Evolutionary conservation across 1,140 invertebrate species (phyloP).

Genomic region (Habropoda laboriosa): DNA sequence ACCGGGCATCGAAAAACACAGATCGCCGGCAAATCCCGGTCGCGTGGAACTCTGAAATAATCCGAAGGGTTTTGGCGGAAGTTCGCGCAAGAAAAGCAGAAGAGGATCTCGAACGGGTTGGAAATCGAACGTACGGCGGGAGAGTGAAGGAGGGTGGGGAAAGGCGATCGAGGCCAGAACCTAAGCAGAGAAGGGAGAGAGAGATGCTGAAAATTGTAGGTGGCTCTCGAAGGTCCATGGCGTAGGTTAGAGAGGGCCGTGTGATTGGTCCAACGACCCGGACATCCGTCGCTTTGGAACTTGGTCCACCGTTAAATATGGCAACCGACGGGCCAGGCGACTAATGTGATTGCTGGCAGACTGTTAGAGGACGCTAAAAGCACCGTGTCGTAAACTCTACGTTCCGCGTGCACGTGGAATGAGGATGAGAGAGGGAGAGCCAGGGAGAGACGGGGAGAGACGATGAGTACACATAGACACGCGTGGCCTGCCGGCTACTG

Average conservation of each 20-base stretch:
- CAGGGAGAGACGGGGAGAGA: background rate
- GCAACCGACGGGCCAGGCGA: slow-evolving; percentile 58
- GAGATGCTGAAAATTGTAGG: slow-evolving; percentile 26
- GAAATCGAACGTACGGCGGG: background rate
- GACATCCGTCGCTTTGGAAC: slow-evolving; percentile 66
- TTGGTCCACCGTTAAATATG: slow-evolving; percentile 69
- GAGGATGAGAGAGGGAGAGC: background rate
- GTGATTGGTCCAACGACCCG: slow-evolving; percentile 58
- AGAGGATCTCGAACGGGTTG: background rate
- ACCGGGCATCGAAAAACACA: background rate
- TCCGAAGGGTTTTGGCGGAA: background rate
- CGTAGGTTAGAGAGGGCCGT: slow-evolving; percentile 14
- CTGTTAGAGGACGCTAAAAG: slow-evolving; percentile 70
- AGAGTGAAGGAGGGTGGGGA: background rate
- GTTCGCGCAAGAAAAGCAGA: slow-evolving; percentile 30
- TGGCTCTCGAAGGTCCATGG: slow-evolving; percentile 18
- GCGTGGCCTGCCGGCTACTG: slow-evolving; percentile 45
- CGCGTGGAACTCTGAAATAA: background rate
- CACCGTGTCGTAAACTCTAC: slow-evolving; percentile 67
- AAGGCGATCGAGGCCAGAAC: background rate
- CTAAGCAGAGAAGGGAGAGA: slow-evolving; percentile 7
- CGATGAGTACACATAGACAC: slow-evolving; percentile 30
- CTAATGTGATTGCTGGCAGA: slow-evolving; percentile 74
- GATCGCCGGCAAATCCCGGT: background rate
- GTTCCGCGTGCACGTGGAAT: slow-evolving; percentile 17